Base-by-base conservation (phyloP, 2,113 vertebrate genomes). In the Formicarius rufipectus region DNA sequence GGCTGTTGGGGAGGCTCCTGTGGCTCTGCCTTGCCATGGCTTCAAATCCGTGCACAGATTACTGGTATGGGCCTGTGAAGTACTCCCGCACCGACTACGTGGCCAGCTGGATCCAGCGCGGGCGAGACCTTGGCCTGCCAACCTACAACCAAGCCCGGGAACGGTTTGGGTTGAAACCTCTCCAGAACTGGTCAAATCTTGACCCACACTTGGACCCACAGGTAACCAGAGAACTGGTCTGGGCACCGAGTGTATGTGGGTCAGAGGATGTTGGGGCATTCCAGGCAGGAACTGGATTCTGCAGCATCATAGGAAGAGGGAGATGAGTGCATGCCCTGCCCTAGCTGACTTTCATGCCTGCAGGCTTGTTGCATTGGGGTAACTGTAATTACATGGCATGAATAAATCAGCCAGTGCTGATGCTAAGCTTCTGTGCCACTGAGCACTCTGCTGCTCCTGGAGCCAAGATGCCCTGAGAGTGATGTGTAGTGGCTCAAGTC, bases 61-160 rank as follows among this genome's bases (percentile, higher is more conserved):
- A 98, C 96, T 99, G 99, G 99, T 99, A 99, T 0, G 99, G 99
- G 23, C 98, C 98, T 3, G 74, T 99, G 63, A 98, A 96, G 66
- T 99, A 98, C 94, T 98, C 98, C 16, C 98, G 99, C 39, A 97
- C 98, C 0, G 99, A 99, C 96, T 97, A 98, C 0, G 97, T 99
- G 68, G 99, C 99, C 55, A 92, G 97, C 91, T 99, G 98, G 88
- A 93, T 99, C 67, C 99, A 99, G 74, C 98, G 98, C 3, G 99
- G 98, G 18, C 81, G 99, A 81, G 99, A 99, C 95, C 98, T 99
- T 59, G 99, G 99, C 33, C 97, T 99, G 37, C 98, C 98, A 31
- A 98, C 98, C 86, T 99, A 99, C 63, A 98, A 79, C 33, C 97
- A 98, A 87, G 97, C 97, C 86, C 97, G 98, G 66, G 93, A 97